These are phyloP conservation scores for Steatocranus sp. DNA, from an alignment of 2,797 vertebrate species.

Conservation along the genomic window DNA sequence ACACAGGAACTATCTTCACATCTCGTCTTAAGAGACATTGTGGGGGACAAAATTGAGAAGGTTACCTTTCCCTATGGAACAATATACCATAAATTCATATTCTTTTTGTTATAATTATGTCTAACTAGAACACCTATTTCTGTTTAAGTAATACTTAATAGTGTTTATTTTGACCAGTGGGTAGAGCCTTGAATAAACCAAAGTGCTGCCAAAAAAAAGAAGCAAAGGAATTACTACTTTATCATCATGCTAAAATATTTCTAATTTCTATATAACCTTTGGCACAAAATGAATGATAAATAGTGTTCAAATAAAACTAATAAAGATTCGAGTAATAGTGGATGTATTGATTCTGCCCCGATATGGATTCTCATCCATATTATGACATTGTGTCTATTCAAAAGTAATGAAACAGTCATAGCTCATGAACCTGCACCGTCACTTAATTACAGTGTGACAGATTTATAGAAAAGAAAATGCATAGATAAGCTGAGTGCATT, in stretches of 20 bases:
- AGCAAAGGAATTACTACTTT: neutral
- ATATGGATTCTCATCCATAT: constrained; percentile 10
- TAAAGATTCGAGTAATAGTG: neutral
- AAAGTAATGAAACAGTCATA: constrained; percentile 42
- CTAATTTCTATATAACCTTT: neutral
- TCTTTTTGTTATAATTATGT: neutral
- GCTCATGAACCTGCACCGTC: constrained; percentile 10
- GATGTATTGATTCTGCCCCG: neutral
- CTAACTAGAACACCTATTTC: neutral
- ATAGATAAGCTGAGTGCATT: constrained; percentile 1
- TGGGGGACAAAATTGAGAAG: neutral
- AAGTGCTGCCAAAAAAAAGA: neutral
- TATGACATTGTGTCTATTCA: constrained; percentile 24
- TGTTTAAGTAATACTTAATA: neutral
- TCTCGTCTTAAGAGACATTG: neutral
- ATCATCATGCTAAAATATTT: neutral
- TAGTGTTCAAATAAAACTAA: constrained; percentile 11
- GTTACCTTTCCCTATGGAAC: neutral
- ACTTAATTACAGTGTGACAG: constrained; percentile 25
- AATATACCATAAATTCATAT: neutral
- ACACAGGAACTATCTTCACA: neutral
- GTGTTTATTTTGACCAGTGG: neutral
- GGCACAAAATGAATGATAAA: neutral
- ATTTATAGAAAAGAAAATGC: constrained; percentile 1
- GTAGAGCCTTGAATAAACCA: neutral